Evolutionary conservation across 1,140 invertebrate species (phyloP), one percentile per base, ranked within the genome.

Genomic region (Zophobas morio): DNA sequence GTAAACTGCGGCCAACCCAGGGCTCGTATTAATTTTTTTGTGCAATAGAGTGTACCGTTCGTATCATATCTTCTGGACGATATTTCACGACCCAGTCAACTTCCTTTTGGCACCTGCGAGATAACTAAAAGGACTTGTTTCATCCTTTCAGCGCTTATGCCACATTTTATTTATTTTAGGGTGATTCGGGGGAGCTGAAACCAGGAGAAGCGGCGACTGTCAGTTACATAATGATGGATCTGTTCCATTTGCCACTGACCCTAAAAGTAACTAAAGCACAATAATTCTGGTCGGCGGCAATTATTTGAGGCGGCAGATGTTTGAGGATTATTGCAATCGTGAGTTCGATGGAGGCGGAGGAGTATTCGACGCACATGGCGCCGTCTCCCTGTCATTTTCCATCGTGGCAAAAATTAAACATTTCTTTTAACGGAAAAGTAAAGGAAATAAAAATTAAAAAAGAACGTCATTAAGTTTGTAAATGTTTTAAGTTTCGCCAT

Each of bases 221-320:
- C 60, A 66, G 60, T 42, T 42, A 42, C 60, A 66, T 40, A 66
- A 66, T 66, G 60, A 66, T 66, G 60, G 60, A 66, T 66, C 39
- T 66, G 60, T 66, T 66, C 60, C 60, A 42, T 66, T 32, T 39
- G 60, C 60, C 20, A 33, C 60, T 66, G 60, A 66, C 60, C 60
- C 60, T 66, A 66, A 66, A 66, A 66, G 60, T 66, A 66, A 66
- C 60, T 66, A 66, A 66, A 66, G 60, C 60, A 66, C 60, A 66
- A 66, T 66, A 66, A 66, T 66, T 66, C 60, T 66, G 60, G 60
- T 66, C 60, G 39, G 60, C 39, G 1, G 39, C 60, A 66, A 66
- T 66, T 66, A 66, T 66, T 66, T 66, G 60, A 66, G 60, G 60
- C 60, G 60, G 60, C 60, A 66, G 60, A 40, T 66, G 60, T 8